phyloP scores from a whole-genome alignment of 2,797 vertebrate species.

The Sebastes vulpes region DNA sequence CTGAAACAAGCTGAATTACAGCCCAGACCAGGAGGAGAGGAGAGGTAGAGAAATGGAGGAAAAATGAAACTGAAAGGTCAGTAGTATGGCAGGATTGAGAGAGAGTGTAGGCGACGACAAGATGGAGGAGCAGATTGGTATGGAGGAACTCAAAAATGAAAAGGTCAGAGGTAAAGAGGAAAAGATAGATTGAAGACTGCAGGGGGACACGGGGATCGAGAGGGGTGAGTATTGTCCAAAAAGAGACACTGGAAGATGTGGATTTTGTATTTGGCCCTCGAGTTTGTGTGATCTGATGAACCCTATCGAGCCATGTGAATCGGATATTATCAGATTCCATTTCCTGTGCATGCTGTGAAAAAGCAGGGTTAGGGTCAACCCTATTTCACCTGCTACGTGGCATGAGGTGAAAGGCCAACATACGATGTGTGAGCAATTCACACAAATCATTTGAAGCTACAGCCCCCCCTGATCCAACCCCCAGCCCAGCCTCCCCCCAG shows the following conservation, averaged over 20 bases:
- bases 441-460: slow-evolving; percentile 52
- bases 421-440: slow-evolving; percentile 38
- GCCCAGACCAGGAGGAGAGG: slow-evolving; percentile 74
- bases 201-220: slow-evolving; percentile 49
- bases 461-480: not conserved
- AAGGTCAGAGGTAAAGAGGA: slow-evolving; percentile 80
- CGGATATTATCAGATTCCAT: slow-evolving; percentile 23
- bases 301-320: slow-evolving; percentile 29
- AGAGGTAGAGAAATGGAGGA: slow-evolving; percentile 69
- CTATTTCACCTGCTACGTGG: slow-evolving; percentile 53
- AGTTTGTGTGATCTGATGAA: slow-evolving; percentile 61
- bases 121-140: slow-evolving; percentile 73
- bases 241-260: slow-evolving; percentile 23
- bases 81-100: slow-evolving; percentile 66
- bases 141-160: slow-evolving; percentile 74
- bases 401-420: slow-evolving; percentile 39
- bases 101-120: slow-evolving; percentile 69
- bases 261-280: slow-evolving; percentile 19
- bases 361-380: slow-evolving; percentile 40
- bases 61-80: slow-evolving; percentile 82
- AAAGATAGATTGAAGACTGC: slow-evolving; percentile 71
- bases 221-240: slow-evolving; percentile 16
- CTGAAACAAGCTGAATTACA: slow-evolving; percentile 88
- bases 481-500: not conserved
- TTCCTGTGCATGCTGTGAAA: slow-evolving; percentile 43